These are phyloP conservation scores for Drosophila mercatorum DNA, from an alignment of 2,888 invertebrate species.

Conservation along the genomic window DNA sequence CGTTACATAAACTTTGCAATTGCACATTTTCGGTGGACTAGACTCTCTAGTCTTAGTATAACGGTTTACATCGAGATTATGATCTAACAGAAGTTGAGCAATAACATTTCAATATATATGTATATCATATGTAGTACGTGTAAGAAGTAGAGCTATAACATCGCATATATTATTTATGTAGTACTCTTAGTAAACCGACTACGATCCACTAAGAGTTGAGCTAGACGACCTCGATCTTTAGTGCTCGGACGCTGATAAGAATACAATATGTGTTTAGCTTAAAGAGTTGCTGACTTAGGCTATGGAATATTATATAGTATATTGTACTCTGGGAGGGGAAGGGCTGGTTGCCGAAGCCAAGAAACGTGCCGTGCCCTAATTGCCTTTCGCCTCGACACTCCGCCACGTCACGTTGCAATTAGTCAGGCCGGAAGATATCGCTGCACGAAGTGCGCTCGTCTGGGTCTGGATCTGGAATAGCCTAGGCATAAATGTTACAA, in stretches of 20 bases:
- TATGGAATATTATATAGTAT: background rate
- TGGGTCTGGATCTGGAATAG: background rate
- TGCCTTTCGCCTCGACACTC: background rate
- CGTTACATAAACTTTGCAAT: too few species aligned
- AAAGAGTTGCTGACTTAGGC: background rate
- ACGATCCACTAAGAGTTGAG: background rate
- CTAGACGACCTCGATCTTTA: background rate
- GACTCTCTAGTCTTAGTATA: too few species aligned
- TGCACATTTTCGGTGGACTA: too few species aligned
- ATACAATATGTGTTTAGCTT: background rate
- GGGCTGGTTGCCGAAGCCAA: background rate
- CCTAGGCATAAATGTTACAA: conserved; percentile 4
- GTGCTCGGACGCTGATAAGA: background rate
- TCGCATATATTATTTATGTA: too few species aligned
- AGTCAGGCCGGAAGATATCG: conserved; percentile 4
- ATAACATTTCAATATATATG: too few species aligned
- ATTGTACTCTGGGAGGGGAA: background rate
- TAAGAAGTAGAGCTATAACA: too few species aligned
- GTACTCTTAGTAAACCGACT: background rate
- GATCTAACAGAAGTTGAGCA: too few species aligned
- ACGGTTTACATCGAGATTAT: too few species aligned
- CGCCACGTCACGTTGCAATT: conserved; percentile 26
- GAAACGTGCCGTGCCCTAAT: background rate
- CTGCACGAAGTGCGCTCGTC: background rate
- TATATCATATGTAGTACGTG: too few species aligned